phyloP scores from a whole-genome alignment of 2,888 invertebrate species.

The Arge pagana region DNA sequence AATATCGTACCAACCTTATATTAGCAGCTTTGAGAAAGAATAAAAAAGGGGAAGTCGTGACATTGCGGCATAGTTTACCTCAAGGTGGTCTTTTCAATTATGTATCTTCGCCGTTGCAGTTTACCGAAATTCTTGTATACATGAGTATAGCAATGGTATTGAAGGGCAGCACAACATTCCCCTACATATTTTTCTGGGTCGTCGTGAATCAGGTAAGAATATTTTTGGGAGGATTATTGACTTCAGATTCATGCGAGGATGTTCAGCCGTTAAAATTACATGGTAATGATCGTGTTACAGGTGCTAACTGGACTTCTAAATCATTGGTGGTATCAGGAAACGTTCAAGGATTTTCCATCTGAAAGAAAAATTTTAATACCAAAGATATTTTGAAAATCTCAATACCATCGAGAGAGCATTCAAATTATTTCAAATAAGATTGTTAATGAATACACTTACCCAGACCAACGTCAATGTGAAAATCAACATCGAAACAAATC shows the following conservation, averaged over 20 bases:
- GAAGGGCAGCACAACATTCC: constrained; percentile 71
- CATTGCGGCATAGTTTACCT: constrained; percentile 77
- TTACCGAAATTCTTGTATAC: constrained; percentile 79
- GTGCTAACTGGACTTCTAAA: constrained; percentile 71
- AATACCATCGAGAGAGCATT: too few species aligned
- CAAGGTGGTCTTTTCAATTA: constrained; percentile 77
- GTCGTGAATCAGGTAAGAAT: constrained; percentile 76
- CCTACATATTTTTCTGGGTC: constrained; percentile 77
- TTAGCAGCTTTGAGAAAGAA: constrained; percentile 80
- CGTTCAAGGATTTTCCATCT: constrained; percentile 78
- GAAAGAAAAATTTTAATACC: constrained; percentile 79
- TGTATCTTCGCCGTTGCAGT: constrained; percentile 83
- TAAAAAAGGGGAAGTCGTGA: constrained; percentile 68
- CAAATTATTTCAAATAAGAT: too few species aligned
- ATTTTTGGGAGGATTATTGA: constrained; percentile 19
- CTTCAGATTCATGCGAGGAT: too few species aligned
- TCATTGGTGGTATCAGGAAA: constrained; percentile 81
- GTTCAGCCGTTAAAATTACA: too few species aligned
- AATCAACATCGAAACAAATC: too few species aligned
- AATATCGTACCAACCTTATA: constrained; percentile 73
- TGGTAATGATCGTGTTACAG: constrained; percentile 7
- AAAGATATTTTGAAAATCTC: constrained; percentile 62
- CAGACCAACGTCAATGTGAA: too few species aligned
- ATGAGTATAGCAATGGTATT: constrained; percentile 68
- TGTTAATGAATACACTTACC: too few species aligned